Base-by-base conservation (phyloP, 2,888 invertebrate genomes). In the Plemyria rubiginata region DNA sequence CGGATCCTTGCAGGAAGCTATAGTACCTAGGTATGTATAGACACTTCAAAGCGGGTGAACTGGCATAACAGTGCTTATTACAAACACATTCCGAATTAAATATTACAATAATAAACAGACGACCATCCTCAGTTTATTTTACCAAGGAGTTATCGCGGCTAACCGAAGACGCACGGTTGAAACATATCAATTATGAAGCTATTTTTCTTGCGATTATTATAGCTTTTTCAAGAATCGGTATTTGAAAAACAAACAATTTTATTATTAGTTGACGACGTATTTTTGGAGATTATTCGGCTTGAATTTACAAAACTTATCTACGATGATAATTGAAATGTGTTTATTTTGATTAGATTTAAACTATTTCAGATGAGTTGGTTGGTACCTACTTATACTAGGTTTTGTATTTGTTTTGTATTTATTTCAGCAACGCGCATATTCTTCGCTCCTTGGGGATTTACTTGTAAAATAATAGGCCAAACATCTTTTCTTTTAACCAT, bases 81-180 rank as follows among this genome's bases (percentile, higher is more conserved):
- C 82, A 82, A 82, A 82, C 80, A 78, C 75, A 79, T 82, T 86
- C 77, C 71, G 84, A 87, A 88, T 86, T 88, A 88, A 87, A 88
- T 88, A 85, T 86, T 81, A 82, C 74, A 80, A 85, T 76, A 90
- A 89, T 80, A 90, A 88, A 87, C 87, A 82, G 68, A 78, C 70
- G 84, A 86, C 84, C 69, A 74, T 55, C 59, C 65, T 57, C 12
- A 70, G 81, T 81, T 81, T 81, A 84, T 88, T 89, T 86, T 81
- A 70, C 76, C 75, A 68, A 69, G 70, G 67, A 77, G 81, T 78
- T 79, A 86, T 86, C 85, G 85, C 78, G 75, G 76, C 67, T 65
- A 68, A 72, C 73, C 84, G 86, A 85, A 85, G 86, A 87, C 81
- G 84, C 78, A 67, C 69, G 62, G 61, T 43, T 57, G 65, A 64